phyloP scores from a whole-genome alignment of 1,140 invertebrate species.

The Thaumetopoea pityocampa region DNA sequence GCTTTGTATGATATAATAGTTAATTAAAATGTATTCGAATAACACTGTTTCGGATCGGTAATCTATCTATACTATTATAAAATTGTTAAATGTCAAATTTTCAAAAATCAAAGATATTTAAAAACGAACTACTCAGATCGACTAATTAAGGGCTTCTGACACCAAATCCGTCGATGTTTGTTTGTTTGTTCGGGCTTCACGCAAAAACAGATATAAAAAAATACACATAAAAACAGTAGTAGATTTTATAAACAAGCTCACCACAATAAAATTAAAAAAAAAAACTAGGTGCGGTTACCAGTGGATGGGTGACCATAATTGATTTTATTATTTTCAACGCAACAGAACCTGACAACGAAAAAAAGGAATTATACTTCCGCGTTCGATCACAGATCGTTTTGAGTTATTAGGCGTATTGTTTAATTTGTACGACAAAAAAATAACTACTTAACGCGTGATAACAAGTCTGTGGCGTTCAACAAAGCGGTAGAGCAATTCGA shows the following conservation, averaged over 20 bases:
- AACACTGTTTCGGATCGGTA: no score
- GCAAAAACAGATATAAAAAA: no score
- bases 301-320: constrained; percentile 9
- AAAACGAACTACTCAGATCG: no score
- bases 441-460: constrained; percentile 9
- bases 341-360: constrained; percentile 15
- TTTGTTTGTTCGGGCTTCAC: neutral
- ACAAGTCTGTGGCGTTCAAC: neutral
- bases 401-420: constrained; percentile 9
- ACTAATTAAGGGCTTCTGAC: no score
- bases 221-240: no score
- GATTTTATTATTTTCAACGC: constrained; percentile 8
- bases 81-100: no score
- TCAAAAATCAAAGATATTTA: no score
- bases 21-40: no score
- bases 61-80: no score
- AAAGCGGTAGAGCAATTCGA: constrained; percentile 11
- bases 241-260: no score
- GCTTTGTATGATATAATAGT: no score
- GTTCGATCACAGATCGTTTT: constrained; percentile 22
- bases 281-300: constrained; percentile 5
- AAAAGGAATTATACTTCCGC: constrained; percentile 30
- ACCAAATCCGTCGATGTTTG: no score
- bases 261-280: constrained; percentile 1
- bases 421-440: constrained; percentile 11